These are phyloP conservation scores for Cheiracanthium punctorium DNA, from an alignment of 2,888 invertebrate genomes.

Conservation along the genomic window DNA sequence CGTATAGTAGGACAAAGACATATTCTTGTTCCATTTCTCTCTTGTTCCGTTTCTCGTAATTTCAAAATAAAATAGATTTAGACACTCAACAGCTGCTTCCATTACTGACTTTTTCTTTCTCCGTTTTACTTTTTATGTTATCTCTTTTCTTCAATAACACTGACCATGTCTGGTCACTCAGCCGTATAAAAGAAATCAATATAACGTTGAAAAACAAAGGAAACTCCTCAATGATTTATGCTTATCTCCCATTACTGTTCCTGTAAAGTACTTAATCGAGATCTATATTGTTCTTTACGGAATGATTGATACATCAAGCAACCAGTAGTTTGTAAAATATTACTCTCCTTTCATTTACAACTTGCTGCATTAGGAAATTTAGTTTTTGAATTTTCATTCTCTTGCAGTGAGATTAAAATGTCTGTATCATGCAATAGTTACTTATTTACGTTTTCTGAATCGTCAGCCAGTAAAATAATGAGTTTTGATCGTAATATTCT, in stretches of 20 bases:
- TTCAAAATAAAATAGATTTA: background rate
- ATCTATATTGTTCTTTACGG: background rate
- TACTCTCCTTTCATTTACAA: no score
- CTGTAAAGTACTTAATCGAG: background rate
- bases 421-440: no score
- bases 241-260: background rate
- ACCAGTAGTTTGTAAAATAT: background rate
- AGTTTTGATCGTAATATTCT: no score
- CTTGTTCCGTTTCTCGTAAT: no score
- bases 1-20: no score
- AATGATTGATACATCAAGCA: background rate
- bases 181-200: background rate
- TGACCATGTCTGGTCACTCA: background rate
- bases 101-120: background rate
- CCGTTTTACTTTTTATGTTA: background rate
- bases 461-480: no score
- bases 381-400: no score
- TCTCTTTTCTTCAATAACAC: background rate
- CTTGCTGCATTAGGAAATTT: no score
- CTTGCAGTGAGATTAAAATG: no score
- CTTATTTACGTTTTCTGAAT: no score
- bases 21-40: no score
- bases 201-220: background rate
- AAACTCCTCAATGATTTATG: background rate
- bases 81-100: background rate